A percentile compares a stretch with the other conserved stretches of the same genome.
Evolutionary conservation across 2,113 vertebrate genomes (phyloP).

Genomic region (Ursus arctos): DNA sequence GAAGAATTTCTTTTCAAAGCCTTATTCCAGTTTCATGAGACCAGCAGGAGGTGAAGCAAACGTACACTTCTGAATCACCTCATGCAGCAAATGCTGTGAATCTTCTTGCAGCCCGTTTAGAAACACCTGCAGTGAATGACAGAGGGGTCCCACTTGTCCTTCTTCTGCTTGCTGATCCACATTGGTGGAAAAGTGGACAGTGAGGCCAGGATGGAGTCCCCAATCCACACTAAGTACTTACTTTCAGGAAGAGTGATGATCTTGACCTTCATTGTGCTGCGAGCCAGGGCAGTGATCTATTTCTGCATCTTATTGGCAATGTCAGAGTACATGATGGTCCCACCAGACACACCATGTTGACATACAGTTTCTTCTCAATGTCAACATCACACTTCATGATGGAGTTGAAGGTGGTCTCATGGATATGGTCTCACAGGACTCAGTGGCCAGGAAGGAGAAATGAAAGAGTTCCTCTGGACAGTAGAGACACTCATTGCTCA

Average conservation of each 20-base stretch:
- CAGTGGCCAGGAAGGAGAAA: not conserved
- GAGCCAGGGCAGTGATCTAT: not conserved
- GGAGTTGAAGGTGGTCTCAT: not conserved
- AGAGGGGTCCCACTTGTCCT: constrained; percentile 36
- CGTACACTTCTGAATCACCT: not conserved
- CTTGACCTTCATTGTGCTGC: not conserved
- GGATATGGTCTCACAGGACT: not conserved
- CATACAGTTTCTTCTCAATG: not conserved
- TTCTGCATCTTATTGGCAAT: not conserved
- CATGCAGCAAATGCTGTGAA: not conserved
- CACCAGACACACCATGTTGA: not conserved
- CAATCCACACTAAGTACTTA: constrained; percentile 98
- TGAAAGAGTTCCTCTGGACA: not conserved
- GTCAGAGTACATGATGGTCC: not conserved
- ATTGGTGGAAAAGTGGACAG: constrained; percentile 98
- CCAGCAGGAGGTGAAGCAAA: not conserved
- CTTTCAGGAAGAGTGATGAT: constrained; percentile 61
- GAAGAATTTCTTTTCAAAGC: not conserved
- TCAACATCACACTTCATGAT: not conserved
- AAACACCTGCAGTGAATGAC: not conserved
- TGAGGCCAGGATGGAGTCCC: constrained; percentile 97
- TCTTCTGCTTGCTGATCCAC: constrained; percentile 97
- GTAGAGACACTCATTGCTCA: not conserved
- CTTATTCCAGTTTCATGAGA: not conserved
- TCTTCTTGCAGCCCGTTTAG: not conserved